Evolutionary conservation across 2,888 invertebrate genomes (phyloP), one percentile per base, ranked within the genome.

Genomic region (Sericinus montela): DNA sequence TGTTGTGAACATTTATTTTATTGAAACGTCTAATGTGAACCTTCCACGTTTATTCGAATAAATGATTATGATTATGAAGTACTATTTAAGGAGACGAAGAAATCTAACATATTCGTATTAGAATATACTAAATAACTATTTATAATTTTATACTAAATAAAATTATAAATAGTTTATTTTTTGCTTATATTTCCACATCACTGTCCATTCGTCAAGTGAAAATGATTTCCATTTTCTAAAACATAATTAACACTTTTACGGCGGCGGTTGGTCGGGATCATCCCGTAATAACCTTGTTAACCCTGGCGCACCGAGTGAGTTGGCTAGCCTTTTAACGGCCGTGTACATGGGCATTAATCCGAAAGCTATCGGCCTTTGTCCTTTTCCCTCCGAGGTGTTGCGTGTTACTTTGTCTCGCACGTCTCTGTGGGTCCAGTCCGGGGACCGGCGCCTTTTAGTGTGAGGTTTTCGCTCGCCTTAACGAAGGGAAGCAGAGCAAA

Each of bases 261-360:
- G 76, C 77, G 70, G 80, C 76, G 86, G 87, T 85, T 75, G 72
- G 75, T 77, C 74, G 80, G 85, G 86, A 82, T 87, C 69, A 87
- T 87, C 87, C 88, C 82, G 77, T 87, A 87, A 88, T 87, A 88
- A 87, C 86, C 86, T 88, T 87, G 88, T 88, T 88, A 88, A 88
- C 86, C 87, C 87, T 81, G 80, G 76, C 83, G 77, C 73, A 76
- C 79, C 76, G 75, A 74, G 75, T 66, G 80, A 78, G 78, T 72
- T 67, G 81, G 80, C 85, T 84, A 80, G 87, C 88, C 88, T 87
- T 87, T 88, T 87, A 88, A 82, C 86, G 82, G 80, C 73, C 74
- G 64, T 82, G 85, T 85, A 85, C 86, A 85, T 85, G 85, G 82
- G 78, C 72, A 81, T 84, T 87, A 88, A 88, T 88, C 85, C 85